Percentiles rank a stretch among this genome's conserved stretches.
Evolutionary conservation across 2,888 invertebrate species (phyloP).

Genomic region (Sphaerophoria taeniata): DNA sequence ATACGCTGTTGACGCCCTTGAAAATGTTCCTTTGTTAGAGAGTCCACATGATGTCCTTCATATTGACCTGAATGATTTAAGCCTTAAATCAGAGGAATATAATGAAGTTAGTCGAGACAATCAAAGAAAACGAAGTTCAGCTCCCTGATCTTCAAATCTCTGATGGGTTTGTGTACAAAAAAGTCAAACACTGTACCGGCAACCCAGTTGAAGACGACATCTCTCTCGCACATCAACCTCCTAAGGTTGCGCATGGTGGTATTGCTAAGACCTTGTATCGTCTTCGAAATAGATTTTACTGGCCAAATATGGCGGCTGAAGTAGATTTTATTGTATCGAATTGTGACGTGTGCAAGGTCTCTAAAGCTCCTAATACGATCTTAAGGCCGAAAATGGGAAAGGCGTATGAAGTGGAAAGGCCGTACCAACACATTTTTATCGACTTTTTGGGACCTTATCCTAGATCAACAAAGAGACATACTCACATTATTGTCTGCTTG

Average conservation of each 20-base stretch:
- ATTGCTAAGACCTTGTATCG: conserved; percentile 4
- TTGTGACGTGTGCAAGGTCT: not conserved
- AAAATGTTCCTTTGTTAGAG: too few relatives aligned
- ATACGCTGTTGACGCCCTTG: not conserved
- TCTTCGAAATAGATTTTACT: not conserved
- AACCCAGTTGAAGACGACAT: not conserved
- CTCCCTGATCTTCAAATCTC: not conserved
- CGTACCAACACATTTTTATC: not conserved
- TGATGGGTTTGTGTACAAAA: not conserved
- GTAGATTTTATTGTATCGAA: not conserved
- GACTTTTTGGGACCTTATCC: not conserved
- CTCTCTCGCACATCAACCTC: not conserved
- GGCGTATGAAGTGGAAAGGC: conserved; percentile 3
- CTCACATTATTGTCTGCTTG: not conserved
- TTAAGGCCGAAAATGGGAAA: conserved; percentile 7
- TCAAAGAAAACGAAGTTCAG: not conserved
- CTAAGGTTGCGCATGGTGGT: not conserved
- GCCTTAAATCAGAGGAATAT: not conserved
- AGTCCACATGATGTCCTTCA: too few relatives aligned
- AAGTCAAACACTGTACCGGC: not conserved
- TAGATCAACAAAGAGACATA: not conserved
- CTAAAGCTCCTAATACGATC: not conserved
- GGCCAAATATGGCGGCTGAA: conserved; percentile 2
- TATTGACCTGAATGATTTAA: not conserved
- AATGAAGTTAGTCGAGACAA: conserved; percentile 1